Evolutionary conservation across 2,113 vertebrate genomes (phyloP).

Genomic region (Pluvialis apricaria): DNA sequence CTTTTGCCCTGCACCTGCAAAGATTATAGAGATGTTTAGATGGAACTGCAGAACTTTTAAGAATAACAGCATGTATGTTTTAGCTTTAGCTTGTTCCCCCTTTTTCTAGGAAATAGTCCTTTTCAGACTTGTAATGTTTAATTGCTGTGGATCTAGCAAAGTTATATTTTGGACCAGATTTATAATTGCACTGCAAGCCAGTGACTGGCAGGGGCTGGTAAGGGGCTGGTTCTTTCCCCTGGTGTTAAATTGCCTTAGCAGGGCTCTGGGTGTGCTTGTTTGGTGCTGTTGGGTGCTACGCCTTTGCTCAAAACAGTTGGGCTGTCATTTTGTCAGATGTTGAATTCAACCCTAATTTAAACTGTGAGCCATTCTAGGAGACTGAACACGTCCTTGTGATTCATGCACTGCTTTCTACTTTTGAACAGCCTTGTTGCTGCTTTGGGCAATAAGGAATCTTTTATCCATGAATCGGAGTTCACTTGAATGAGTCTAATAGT

Average conservation of each 20-base stretch:
- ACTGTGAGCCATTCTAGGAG: background rate
- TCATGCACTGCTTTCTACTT: background rate
- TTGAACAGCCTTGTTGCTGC: background rate
- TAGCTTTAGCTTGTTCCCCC: background rate
- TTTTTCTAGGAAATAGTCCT: background rate
- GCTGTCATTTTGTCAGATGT: background rate
- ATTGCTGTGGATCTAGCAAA: background rate
- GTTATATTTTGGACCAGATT: background rate
- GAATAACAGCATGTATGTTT: background rate
- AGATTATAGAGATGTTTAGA: background rate
- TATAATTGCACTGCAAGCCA: background rate
- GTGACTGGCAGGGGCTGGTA: background rate
- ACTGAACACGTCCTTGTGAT: background rate
- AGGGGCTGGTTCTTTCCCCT: background rate
- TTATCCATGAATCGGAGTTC: background rate
- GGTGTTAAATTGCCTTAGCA: background rate
- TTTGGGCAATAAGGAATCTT: background rate
- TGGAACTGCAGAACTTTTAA: background rate
- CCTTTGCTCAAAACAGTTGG: background rate
- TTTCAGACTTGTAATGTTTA: too few species aligned
- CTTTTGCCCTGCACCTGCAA: background rate
- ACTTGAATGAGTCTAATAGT: background rate
- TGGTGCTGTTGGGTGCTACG: background rate
- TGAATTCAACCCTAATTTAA: background rate
- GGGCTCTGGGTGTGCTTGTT: background rate